phyloP scores from a whole-genome alignment of 2,113 vertebrate species.

The Myrmecophaga tridactyla region DNA sequence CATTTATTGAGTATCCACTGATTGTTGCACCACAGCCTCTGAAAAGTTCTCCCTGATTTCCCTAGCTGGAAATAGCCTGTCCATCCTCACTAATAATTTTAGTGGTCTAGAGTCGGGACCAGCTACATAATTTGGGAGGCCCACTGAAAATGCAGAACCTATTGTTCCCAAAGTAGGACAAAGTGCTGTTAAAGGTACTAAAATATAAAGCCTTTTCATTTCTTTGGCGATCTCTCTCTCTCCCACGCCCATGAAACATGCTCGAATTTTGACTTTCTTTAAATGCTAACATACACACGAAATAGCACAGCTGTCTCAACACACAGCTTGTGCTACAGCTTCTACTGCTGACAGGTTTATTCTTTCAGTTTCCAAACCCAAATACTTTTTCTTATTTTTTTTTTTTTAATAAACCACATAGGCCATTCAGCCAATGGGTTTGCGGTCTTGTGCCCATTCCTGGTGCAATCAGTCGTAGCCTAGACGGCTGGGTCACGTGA shows the following conservation, averaged over 20 bases:
- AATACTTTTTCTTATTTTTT: background rate
- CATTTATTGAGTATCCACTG: background rate
- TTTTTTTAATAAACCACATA: background rate
- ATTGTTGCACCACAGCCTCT: background rate
- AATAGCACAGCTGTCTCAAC: background rate
- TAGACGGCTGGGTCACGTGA: too few relatives aligned
- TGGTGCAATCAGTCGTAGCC: background rate
- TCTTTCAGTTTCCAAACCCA: background rate
- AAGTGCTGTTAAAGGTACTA: background rate
- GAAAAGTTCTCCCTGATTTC: background rate
- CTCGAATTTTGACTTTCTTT: background rate
- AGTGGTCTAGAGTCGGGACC: background rate
- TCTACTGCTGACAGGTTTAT: background rate
- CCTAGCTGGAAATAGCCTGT: background rate
- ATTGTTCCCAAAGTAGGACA: background rate
- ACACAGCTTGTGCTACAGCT: background rate
- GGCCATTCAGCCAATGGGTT: background rate
- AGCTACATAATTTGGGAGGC: background rate
- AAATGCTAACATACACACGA: background rate
- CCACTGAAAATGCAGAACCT: background rate
- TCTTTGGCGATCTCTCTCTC: background rate
- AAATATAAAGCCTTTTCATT: background rate
- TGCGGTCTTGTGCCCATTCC: background rate
- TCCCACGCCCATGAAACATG: background rate
- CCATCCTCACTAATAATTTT: background rate